Percentiles rank a stretch among this genome's conserved stretches.
Evolutionary conservation across 2,888 invertebrate genomes (phyloP).

Genomic region (Polia nebulosa): DNA sequence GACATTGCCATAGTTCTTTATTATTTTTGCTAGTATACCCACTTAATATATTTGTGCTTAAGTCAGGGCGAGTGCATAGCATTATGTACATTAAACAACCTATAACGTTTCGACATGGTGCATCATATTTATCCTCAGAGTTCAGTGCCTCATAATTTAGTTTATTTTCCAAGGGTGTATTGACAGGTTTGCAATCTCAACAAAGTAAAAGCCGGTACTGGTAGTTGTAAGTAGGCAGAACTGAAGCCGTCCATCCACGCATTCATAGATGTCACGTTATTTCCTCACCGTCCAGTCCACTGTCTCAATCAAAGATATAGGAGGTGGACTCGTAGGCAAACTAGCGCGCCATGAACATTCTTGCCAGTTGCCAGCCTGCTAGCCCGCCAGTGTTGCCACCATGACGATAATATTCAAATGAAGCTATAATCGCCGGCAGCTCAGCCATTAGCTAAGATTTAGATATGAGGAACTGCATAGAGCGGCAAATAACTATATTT

Average conservation of each 20-base stretch:
- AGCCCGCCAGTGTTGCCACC: constrained; percentile 64
- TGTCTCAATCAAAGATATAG: constrained; percentile 66
- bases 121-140: too few species aligned
- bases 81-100: too few species aligned
- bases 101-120: too few species aligned
- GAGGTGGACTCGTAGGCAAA: constrained; percentile 60
- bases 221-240: too few species aligned
- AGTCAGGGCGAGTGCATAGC: too few species aligned
- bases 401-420: constrained; percentile 79
- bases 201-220: too few species aligned
- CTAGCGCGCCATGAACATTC: constrained; percentile 66
- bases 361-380: constrained; percentile 66
- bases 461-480: constrained; percentile 56
- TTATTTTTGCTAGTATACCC: too few species aligned
- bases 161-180: too few species aligned
- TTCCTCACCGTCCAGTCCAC: constrained; percentile 24
- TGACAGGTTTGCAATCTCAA: too few species aligned
- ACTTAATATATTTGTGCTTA: too few species aligned
- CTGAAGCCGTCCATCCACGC: constrained; percentile 48
- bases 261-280: constrained; percentile 9
- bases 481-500: constrained; percentile 24
- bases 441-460: constrained; percentile 63
- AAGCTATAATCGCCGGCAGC: constrained; percentile 70
- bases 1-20: too few species aligned
- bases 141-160: too few species aligned